phyloP scores from a whole-genome alignment of 2,888 invertebrate genomes.

The Metacarcinus magister region DNA sequence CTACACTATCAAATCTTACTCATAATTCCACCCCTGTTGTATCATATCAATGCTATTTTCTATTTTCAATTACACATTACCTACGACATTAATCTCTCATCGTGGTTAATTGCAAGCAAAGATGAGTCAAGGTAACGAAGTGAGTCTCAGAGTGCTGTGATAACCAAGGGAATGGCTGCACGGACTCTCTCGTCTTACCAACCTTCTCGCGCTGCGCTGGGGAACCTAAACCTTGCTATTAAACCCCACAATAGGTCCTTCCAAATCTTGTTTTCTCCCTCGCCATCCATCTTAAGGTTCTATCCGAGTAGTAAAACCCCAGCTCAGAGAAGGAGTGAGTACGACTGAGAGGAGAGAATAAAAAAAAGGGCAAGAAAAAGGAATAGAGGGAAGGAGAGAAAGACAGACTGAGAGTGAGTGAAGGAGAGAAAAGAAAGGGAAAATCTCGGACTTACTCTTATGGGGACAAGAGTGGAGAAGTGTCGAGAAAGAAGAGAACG shows the following conservation, averaged over 20 bases:
- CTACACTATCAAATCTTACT: no score
- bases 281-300: conserved; percentile 50
- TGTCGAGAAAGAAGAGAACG: conserved; percentile 23
- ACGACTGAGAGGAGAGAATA: neutral
- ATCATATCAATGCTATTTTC: no score
- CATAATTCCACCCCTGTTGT: no score
- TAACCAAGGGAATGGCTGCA: neutral
- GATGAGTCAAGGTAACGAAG: neutral
- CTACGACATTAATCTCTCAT: neutral
- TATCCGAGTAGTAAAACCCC: conserved; percentile 50
- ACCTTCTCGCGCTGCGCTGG: neutral
- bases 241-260: conserved; percentile 57
- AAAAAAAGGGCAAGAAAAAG: neutral
- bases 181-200: neutral
- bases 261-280: conserved; percentile 49
- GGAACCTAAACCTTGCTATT: conserved; percentile 39
- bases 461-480: neutral
- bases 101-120: neutral
- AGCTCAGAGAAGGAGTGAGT: neutral
- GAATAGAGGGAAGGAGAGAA: neutral
- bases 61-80: neutral
- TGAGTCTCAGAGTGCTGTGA: neutral
- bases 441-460: neutral
- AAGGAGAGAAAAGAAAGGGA: neutral
- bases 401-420: neutral